A percentile compares a stretch with the other conserved stretches of the same genome.
Evolutionary conservation across 2,113 vertebrate genomes (phyloP).

Genomic region (Psittacus erithacus): DNA sequence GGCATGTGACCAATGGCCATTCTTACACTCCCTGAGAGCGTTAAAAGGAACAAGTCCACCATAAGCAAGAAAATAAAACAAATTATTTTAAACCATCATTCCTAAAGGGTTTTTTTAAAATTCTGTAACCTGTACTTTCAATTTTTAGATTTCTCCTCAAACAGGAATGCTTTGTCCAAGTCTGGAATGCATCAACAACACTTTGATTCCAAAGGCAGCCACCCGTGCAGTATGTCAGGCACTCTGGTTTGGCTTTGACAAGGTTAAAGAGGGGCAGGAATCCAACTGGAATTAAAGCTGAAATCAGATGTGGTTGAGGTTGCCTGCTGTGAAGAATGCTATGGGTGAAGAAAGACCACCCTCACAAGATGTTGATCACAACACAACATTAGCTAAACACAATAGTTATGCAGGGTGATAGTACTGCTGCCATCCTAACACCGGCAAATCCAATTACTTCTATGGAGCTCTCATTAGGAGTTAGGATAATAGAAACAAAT

Average conservation of each 20-base stretch:
- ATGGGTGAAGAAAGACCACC: background rate
- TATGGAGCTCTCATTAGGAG: background rate
- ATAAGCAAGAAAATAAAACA: background rate
- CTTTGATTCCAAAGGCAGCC: background rate
- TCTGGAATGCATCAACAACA: background rate
- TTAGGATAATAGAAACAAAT: slow-evolving; percentile 7
- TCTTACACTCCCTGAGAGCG: background rate
- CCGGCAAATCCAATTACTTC: background rate
- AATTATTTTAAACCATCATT: background rate
- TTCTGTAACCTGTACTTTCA: background rate
- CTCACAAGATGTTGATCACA: background rate
- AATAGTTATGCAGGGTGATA: background rate
- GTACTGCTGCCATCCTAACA: background rate
- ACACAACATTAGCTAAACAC: background rate
- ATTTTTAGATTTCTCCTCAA: background rate
- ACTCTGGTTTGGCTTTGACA: background rate
- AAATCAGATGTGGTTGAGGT: background rate
- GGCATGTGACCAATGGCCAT: background rate
- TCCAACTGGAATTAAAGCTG: background rate
- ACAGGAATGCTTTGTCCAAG: background rate
- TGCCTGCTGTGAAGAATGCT: background rate
- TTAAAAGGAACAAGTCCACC: background rate
- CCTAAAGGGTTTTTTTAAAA: background rate
- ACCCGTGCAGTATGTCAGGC: background rate
- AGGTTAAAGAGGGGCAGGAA: background rate